phyloP scores from a whole-genome alignment of 2,888 invertebrate species.

The Encarsia formosa region DNA sequence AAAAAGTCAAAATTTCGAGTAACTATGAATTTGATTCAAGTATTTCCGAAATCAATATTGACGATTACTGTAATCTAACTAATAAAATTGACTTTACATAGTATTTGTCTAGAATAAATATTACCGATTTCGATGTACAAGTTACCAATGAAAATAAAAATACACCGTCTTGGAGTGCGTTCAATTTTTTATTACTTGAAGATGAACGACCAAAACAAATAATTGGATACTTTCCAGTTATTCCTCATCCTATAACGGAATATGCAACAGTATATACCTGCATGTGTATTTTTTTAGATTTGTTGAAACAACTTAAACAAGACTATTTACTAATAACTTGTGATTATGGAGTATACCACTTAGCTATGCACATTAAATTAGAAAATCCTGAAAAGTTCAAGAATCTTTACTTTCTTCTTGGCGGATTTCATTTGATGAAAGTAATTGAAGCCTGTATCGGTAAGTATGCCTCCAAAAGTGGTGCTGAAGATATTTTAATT shows the following conservation, averaged over 20 bases:
- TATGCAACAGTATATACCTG: slow-evolving; percentile 14
- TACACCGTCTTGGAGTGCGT: slow-evolving; percentile 9
- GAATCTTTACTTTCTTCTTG: slow-evolving; percentile 1
- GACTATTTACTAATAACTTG: slow-evolving; percentile 8
- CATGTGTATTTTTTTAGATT: slow-evolving; percentile 14
- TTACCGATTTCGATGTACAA: background rate
- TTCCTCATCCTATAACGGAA: slow-evolving; percentile 8
- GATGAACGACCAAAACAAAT: background rate
- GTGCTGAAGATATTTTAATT: slow-evolving; percentile 14
- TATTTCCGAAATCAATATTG: no score
- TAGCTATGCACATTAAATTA: slow-evolving; percentile 6
- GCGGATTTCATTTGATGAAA: slow-evolving; percentile 14
- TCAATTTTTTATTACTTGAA: slow-evolving; percentile 1
- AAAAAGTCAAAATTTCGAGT: no score
- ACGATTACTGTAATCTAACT: no score
- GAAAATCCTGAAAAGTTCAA: slow-evolving; percentile 2
- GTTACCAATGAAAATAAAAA: slow-evolving; percentile 5
- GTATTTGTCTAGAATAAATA: no score
- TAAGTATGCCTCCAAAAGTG: slow-evolving; percentile 20
- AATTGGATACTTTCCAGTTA: background rate
- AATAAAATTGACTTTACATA: no score
- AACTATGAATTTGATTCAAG: no score
- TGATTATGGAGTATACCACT: slow-evolving; percentile 13
- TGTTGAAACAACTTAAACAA: slow-evolving; percentile 10
- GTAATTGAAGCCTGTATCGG: slow-evolving; percentile 5